phyloP scores from a whole-genome alignment of 2,113 vertebrate species.

The Ptychochromis oligacanthus region DNA sequence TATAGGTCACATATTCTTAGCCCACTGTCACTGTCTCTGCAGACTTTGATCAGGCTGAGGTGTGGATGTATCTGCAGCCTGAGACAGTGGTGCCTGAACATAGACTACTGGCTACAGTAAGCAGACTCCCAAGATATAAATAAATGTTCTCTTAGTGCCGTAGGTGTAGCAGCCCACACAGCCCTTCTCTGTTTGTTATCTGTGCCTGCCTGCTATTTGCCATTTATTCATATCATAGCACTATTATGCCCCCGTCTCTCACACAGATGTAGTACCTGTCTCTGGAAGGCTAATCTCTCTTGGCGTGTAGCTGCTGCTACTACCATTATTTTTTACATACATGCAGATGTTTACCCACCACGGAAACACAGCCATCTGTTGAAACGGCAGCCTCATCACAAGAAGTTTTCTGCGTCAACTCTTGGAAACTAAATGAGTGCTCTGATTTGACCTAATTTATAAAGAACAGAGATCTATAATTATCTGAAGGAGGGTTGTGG shows the following conservation, averaged over 20 bases:
- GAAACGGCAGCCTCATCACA: slow-evolving; percentile 56
- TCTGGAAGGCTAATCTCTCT: neutral
- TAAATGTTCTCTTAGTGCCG: slow-evolving; percentile 61
- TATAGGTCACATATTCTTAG: slow-evolving; percentile 52
- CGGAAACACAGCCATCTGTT: slow-evolving; percentile 20
- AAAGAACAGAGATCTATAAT: slow-evolving; percentile 73
- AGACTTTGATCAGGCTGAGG: slow-evolving; percentile 23
- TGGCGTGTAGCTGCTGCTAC: neutral
- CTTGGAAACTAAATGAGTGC: slow-evolving; percentile 62
- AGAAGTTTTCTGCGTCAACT: slow-evolving; percentile 53
- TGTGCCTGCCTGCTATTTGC: slow-evolving; percentile 45
- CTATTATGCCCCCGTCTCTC: slow-evolving; percentile 20
- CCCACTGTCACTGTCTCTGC: slow-evolving; percentile 39
- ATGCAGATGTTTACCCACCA: slow-evolving; percentile 12
- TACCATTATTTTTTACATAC: neutral
- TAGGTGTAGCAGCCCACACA: slow-evolving; percentile 58
- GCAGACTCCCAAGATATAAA: slow-evolving; percentile 62
- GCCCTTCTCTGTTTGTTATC: slow-evolving; percentile 45
- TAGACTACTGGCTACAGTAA: slow-evolving; percentile 42
- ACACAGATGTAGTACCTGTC: neutral
- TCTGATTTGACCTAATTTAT: slow-evolving; percentile 76
- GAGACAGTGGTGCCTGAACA: slow-evolving; percentile 32
- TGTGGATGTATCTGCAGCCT: slow-evolving; percentile 20
- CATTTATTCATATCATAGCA: slow-evolving; percentile 31
- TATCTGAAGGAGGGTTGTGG: slow-evolving; percentile 62